A percentile compares a stretch with the other conserved stretches of the same genome.
Conservation (phyloP, 2,888 invertebrate genomes). For the Lamproptera curius region DNA sequence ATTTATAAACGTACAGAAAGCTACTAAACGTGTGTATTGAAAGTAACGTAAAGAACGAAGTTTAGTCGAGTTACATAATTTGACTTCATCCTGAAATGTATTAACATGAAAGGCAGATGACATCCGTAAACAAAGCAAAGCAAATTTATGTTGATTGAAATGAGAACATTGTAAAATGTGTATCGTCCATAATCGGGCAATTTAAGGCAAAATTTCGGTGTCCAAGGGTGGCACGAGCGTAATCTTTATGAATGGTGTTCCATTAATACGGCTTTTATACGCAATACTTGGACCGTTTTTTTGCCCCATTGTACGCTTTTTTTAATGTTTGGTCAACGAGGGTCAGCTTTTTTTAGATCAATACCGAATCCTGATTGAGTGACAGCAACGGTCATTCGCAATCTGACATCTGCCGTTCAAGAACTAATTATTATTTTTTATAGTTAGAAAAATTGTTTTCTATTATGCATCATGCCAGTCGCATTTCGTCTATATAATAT, state of each 20-base stretch:
- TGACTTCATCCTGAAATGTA: no score
- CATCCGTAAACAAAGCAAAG: no score
- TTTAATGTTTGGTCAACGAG: conserved; percentile 67
- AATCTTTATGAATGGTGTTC: conserved; percentile 45
- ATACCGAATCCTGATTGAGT: conserved; percentile 59
- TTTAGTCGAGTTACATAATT: no score
- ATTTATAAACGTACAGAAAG: no score
- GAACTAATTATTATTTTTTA: conserved; percentile 20
- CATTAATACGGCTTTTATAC: conserved; percentile 59
- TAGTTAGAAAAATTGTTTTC: no score
- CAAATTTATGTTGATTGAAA: no score
- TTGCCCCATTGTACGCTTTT: conserved; percentile 46
- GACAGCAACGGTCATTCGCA: conserved; percentile 70
- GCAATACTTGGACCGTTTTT: conserved; percentile 52
- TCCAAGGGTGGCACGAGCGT: conserved; percentile 48
- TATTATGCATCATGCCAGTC: no score
- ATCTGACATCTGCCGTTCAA: conserved; percentile 46
- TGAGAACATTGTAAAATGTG: conserved; percentile 6
- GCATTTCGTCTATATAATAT: no score
- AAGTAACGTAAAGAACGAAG: no score
- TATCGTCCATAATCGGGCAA: conserved; percentile 26
- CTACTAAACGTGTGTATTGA: no score
- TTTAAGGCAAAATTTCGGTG: conserved; percentile 32
- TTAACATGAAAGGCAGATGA: no score
- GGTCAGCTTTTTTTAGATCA: conserved; percentile 61